phyloP scores from a whole-genome alignment of 2,888 invertebrate species.

The Xestia sexstrigata region DNA sequence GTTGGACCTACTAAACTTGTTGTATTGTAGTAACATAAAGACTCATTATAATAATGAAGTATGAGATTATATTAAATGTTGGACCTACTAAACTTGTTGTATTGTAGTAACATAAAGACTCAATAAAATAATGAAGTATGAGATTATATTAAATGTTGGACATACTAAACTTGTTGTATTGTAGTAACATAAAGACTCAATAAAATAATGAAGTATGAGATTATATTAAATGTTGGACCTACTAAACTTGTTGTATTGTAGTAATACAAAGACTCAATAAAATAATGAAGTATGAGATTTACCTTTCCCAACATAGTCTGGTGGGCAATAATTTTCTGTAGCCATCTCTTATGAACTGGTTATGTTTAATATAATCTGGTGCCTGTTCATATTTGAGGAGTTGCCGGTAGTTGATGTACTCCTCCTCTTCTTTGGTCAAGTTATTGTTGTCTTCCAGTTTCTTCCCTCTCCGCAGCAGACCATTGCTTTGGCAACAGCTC shows the following conservation, averaged over 20 bases:
- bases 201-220: too few relatives aligned
- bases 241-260: not conserved
- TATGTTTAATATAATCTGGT: constrained; percentile 96
- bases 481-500: constrained; percentile 73
- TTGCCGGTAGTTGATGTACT: constrained; percentile 87
- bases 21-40: too few relatives aligned
- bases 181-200: too few relatives aligned
- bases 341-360: constrained; percentile 96
- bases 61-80: too few relatives aligned
- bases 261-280: not conserved
- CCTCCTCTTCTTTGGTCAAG: constrained; percentile 85
- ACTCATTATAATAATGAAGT: too few relatives aligned
- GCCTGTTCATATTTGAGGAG: constrained; percentile 91
- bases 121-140: too few relatives aligned
- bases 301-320: constrained; percentile 97
- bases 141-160: too few relatives aligned
- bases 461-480: constrained; percentile 82
- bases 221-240: not conserved
- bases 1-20: too few relatives aligned
- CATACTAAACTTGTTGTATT: too few relatives aligned
- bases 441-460: constrained; percentile 88
- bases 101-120: too few relatives aligned
- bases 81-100: too few relatives aligned
- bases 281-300: constrained; percentile 48
- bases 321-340: constrained; percentile 96